phyloP scores from a whole-genome alignment of 2,113 vertebrate genomes.

The Tor tambroides region DNA sequence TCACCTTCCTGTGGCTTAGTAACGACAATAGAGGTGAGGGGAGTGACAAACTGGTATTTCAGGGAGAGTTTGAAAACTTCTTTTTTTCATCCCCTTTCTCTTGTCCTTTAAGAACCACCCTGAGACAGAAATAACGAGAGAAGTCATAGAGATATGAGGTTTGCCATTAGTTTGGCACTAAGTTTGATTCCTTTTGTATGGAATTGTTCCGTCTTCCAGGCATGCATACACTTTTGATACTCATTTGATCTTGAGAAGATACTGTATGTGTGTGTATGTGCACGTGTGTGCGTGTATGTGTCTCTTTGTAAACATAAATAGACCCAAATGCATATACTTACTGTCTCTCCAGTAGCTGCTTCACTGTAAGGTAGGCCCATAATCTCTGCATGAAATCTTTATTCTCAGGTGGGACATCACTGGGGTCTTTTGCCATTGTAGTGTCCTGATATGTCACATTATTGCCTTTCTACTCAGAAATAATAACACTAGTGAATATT shows the following conservation, averaged over 20 bases:
- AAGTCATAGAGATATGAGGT: background rate
- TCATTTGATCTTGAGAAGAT: no score
- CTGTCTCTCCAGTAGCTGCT: conserved; percentile 90
- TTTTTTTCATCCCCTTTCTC: conserved; percentile 82
- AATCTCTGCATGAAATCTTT: conserved; percentile 84
- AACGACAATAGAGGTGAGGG: conserved; percentile 97
- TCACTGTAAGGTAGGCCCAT: conserved; percentile 94
- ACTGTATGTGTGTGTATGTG: no score
- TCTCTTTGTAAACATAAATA: no score
- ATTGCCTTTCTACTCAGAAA: conserved; percentile 67
- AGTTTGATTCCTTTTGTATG: background rate
- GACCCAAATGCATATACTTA: conserved; percentile 63
- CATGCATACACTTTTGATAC: background rate
- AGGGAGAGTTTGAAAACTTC: conserved; percentile 83
- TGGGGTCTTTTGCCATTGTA: background rate
- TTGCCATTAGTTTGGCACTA: background rate
- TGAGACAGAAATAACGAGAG: conserved; percentile 55
- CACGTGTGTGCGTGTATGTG: no score
- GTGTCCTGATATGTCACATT: conserved; percentile 72
- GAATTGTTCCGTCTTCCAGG: background rate
- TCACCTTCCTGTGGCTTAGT: conserved; percentile 83
- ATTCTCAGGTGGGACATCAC: conserved; percentile 66
- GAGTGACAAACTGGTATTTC: no score
- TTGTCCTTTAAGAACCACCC: conserved; percentile 75
- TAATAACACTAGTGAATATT: background rate